Conservation (phyloP, 2,797 vertebrate species). For the Falco concolor region DNA sequence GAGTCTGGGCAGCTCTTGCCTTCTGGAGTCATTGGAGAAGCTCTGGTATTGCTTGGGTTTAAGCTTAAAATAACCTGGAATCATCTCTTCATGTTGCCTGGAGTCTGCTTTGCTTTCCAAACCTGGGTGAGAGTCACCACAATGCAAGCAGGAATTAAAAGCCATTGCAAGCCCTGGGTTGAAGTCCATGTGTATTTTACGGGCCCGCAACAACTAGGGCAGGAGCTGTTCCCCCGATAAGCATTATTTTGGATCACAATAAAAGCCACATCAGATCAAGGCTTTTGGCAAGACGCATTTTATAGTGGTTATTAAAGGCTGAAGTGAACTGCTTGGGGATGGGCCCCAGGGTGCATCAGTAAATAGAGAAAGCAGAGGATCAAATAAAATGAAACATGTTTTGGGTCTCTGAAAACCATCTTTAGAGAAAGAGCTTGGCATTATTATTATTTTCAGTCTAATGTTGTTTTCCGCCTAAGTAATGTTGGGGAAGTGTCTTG, state of each 20-base stretch:
- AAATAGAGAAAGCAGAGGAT: background rate
- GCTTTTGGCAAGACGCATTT: background rate
- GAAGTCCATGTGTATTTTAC: background rate
- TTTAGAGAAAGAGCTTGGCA: background rate
- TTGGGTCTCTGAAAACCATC: background rate
- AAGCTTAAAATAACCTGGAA: conserved; percentile 4
- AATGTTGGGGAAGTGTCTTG: background rate
- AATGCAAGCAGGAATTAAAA: background rate
- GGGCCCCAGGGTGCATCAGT: background rate
- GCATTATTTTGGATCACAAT: background rate
- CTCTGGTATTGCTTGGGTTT: conserved; percentile 15
- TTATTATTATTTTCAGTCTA: background rate
- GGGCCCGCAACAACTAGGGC: background rate
- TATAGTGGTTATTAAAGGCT: background rate
- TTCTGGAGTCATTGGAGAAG: background rate
- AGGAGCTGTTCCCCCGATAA: background rate
- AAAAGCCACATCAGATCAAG: background rate
- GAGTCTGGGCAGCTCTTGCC: background rate
- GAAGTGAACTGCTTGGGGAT: background rate
- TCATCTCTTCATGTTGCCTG: background rate
- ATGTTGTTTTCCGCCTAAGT: background rate
- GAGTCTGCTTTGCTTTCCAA: background rate
- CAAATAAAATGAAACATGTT: background rate
- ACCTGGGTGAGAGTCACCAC: background rate
- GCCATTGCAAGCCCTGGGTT: background rate